A percentile compares a stretch with the other conserved stretches of the same genome.
These are phyloP conservation scores for Habroteleia sp. DNA, from an alignment of 2,888 invertebrate genomes.

Conservation along the genomic window DNA sequence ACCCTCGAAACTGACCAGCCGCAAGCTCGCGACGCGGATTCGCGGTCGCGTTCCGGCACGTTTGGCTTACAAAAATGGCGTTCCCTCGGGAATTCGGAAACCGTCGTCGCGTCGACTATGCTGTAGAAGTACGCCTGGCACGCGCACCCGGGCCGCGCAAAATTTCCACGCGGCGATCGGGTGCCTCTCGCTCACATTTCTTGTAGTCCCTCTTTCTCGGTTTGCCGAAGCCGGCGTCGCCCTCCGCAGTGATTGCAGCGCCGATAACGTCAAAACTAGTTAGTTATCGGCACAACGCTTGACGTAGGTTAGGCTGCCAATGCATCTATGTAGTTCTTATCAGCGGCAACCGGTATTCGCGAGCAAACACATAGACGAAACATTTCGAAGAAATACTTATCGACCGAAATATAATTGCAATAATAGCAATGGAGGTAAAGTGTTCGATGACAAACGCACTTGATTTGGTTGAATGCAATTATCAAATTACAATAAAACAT, in stretches of 20 bases:
- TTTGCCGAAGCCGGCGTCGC: neutral
- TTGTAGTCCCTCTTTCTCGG: neutral
- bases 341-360: constrained; percentile 7
- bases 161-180: constrained; percentile 22
- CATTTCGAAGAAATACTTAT: neutral
- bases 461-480: too few relatives aligned
- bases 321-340: constrained; percentile 25
- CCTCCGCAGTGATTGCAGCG: constrained; percentile 19
- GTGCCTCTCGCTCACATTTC: constrained; percentile 12
- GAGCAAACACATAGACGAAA: constrained; percentile 1
- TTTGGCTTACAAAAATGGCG: constrained; percentile 35
- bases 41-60: constrained; percentile 1
- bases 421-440: too few relatives aligned
- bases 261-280: constrained; percentile 31
- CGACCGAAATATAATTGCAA: neutral
- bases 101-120: constrained; percentile 59
- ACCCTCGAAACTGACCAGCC: constrained; percentile 20
- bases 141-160: constrained; percentile 36
- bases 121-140: constrained; percentile 30
- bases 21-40: neutral
- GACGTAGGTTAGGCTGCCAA: constrained; percentile 44
- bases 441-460: too few relatives aligned
- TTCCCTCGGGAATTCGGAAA: constrained; percentile 65
- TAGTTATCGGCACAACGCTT: constrained; percentile 31
- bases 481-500: too few relatives aligned